Base-by-base conservation (phyloP, 2,888 invertebrate genomes). In the Criorhina ranunculi region DNA sequence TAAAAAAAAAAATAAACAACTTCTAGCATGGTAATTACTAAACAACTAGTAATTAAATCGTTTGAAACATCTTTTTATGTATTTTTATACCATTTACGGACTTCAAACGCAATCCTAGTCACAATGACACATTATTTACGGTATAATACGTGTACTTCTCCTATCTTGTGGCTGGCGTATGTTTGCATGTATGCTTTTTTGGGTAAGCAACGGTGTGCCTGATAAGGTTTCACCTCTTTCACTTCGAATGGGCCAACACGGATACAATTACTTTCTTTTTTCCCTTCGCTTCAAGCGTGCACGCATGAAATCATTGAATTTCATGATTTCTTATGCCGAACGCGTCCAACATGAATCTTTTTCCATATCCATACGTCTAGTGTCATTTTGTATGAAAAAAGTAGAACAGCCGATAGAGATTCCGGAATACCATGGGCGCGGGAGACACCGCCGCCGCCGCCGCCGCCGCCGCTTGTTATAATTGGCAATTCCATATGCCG, bases 381-480 rank as follows among this genome's bases (percentile, higher is more conserved):
- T 77, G 66, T 60, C 82, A 62, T 67, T 78, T 78, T 12, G 62
- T 73, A 78, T 83, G 51, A 64, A 59, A 51, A 69, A 73, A 57
- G 73, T 69, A 75, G 69, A 79, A 67, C 73, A 78, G 60, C 42
- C 49, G 11, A 49, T 59, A 73, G 67, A 57, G 67, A 83, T 73
- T 83, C 83, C 83, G 73, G 78, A 78, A 62, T 77, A 67, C 8
- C 19, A 67, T 83, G 83, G 83, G 83, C 73, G 83, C 83, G 83
- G 67, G 57, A 73, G 55, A 64, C 59, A 57, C 37, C 31, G n/a
- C 42, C n/a, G 42, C 51, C 11, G 29, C 42, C n/a, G 42, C 51
- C 11, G 29, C 42, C 12, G 19, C 29, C 31, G 17, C 15, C 59
- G 15, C 15, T 57, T 29, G 37, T 35, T 55, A 35, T 79, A 75